Conservation (phyloP, 2,113 vertebrate species). For the Tenrec ecaudatus region DNA sequence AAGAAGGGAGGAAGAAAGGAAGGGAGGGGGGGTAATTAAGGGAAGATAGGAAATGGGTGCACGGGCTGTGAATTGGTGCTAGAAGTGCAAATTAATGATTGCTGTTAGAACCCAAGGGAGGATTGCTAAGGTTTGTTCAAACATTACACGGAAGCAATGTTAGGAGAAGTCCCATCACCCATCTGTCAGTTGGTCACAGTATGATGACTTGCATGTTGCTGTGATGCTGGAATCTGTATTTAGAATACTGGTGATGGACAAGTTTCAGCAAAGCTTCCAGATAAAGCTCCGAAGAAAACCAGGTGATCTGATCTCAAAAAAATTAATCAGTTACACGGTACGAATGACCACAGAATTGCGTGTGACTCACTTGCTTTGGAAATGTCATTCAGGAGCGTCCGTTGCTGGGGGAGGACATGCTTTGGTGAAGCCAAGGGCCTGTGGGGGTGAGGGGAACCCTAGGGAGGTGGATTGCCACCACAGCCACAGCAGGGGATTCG, state of each 20-base stretch:
- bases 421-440: not conserved
- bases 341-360: not conserved
- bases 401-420: not conserved
- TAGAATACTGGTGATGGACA: not conserved
- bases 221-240: not conserved
- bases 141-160: not conserved
- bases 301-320: not conserved
- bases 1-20: not conserved
- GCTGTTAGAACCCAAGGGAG: not conserved
- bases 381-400: not conserved
- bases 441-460: not conserved
- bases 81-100: not conserved
- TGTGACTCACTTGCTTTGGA: not conserved
- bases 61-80: not conserved
- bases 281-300: not conserved
- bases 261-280: not conserved
- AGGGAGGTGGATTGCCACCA: not conserved
- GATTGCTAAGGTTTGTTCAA: not conserved
- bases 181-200: not conserved
- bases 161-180: not conserved
- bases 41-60: slow-evolving; percentile 16
- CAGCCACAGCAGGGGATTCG: not conserved
- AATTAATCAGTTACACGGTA: not conserved
- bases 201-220: not conserved
- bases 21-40: not conserved